These are phyloP conservation scores for Silvanus unidentatus DNA, from an alignment of 2,888 invertebrate genomes.

Conservation along the genomic window DNA sequence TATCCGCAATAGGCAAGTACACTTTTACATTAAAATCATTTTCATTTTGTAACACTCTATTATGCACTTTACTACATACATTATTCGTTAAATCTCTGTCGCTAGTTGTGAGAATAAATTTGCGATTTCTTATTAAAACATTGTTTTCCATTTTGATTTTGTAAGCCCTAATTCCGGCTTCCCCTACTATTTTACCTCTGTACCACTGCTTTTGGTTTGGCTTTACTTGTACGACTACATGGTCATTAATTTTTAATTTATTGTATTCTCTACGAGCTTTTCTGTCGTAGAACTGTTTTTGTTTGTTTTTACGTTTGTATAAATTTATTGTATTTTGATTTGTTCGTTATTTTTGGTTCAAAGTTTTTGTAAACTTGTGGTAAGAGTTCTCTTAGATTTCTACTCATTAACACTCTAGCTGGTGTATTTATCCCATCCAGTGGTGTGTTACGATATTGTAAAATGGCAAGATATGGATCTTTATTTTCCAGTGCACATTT, in stretches of 20 bases:
- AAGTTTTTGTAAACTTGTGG: constrained; percentile 6
- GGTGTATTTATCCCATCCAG: constrained; percentile 18
- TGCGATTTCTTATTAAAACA: constrained; percentile 8
- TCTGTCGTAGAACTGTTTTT: constrained; percentile 4
- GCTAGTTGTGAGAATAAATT: too few relatives aligned
- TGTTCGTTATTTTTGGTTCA: constrained; percentile 4
- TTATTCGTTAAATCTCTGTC: too few relatives aligned
- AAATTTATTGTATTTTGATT: constrained; percentile 2
- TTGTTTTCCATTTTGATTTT: constrained; percentile 4
- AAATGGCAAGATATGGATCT: constrained; percentile 20
- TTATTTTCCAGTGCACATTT: constrained; percentile 16
- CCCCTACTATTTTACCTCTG: constrained; percentile 3
- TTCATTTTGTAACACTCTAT: too few relatives aligned
- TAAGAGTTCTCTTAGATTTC: constrained; percentile 17
- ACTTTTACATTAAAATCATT: too few relatives aligned
- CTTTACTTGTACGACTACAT: constrained; percentile 2
- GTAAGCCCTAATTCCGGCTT: constrained; percentile 8
- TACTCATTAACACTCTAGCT: constrained; percentile 19
- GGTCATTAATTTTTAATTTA: neutral
- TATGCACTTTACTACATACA: too few relatives aligned
- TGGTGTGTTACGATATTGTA: constrained; percentile 19
- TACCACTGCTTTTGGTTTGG: neutral
- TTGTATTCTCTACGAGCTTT: neutral
- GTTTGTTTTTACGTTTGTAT: neutral
- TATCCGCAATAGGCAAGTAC: too few relatives aligned